Evolutionary conservation across 1,140 invertebrate species (phyloP).

Genomic region (Mamestra configurata): DNA sequence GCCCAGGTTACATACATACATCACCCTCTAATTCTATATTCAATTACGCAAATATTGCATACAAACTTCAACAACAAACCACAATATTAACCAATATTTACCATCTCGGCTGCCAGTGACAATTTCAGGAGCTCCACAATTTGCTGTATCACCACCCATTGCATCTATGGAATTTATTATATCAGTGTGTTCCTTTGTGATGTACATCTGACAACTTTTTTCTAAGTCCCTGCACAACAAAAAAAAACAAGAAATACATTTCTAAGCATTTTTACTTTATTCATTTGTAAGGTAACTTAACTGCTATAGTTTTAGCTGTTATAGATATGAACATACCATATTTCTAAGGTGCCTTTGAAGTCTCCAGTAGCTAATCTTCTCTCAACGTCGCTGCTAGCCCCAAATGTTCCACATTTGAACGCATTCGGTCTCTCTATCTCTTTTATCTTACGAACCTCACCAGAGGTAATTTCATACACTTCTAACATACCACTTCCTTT

Average conservation of each 20-base stretch:
- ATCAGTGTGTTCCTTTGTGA: constrained; percentile 94
- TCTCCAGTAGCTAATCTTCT: constrained; percentile 96
- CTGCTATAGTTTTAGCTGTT: neutral
- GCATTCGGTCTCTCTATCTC: constrained; percentile 93
- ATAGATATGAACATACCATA: constrained; percentile 90
- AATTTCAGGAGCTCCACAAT: constrained; percentile 97
- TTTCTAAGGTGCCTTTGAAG: constrained; percentile 95
- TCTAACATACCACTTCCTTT: constrained; percentile 95
- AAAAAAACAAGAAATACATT: neutral
- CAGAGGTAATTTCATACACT: constrained; percentile 94
- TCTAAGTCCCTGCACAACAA: constrained; percentile 93
- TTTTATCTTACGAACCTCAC: constrained; percentile 92
- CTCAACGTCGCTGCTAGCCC: constrained; percentile 93
- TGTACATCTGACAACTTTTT: constrained; percentile 92
- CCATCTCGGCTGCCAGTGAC: constrained; percentile 98
- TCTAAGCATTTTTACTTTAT: neutral
- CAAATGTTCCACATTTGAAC: constrained; percentile 98
- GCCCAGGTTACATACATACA: too few species aligned
- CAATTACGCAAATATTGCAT: too few species aligned
- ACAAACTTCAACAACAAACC: too few species aligned
- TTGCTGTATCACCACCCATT: constrained; percentile 94
- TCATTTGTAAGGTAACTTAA: neutral
- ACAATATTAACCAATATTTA: constrained; percentile 81
- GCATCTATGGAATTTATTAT: constrained; percentile 98
- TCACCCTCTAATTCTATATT: too few species aligned